phyloP scores from a whole-genome alignment of 2,113 vertebrate species.

The Plectropomus leopardus region DNA sequence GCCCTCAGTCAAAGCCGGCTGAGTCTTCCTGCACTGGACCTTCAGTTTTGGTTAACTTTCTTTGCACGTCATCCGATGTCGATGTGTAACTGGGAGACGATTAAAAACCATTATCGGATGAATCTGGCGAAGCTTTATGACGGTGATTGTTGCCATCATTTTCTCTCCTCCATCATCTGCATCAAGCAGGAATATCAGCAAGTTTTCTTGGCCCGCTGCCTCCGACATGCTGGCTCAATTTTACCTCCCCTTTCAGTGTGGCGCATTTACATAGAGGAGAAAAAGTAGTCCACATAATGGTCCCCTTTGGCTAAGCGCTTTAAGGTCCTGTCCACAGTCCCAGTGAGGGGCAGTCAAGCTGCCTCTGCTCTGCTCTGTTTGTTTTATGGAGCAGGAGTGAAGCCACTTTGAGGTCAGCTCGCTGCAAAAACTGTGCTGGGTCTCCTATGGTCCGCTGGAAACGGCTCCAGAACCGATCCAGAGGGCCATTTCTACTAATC shows the following conservation, averaged over 20 bases:
- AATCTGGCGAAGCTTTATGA: slow-evolving; percentile 62
- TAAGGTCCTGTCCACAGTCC: slow-evolving; percentile 78
- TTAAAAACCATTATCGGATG: slow-evolving; percentile 59
- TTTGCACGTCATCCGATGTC: slow-evolving; percentile 50
- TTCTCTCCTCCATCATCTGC: slow-evolving; percentile 55
- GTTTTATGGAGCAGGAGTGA: slow-evolving; percentile 83
- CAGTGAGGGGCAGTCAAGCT: slow-evolving; percentile 78
- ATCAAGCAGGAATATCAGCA: slow-evolving; percentile 59
- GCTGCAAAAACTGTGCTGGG: slow-evolving; percentile 69
- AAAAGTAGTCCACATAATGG: slow-evolving; percentile 69
- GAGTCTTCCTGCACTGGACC: too few relatives aligned
- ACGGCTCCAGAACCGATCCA: slow-evolving; percentile 60
- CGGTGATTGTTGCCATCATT: slow-evolving; percentile 46
- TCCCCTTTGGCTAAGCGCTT: slow-evolving; percentile 78
- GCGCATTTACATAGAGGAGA: slow-evolving; percentile 72
- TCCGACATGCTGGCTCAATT: slow-evolving; percentile 73
- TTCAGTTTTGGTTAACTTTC: too few relatives aligned
- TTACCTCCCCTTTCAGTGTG: slow-evolving; percentile 68
- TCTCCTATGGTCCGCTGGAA: slow-evolving; percentile 69
- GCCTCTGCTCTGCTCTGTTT: slow-evolving; percentile 84
- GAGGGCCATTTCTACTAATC: slow-evolving; percentile 46
- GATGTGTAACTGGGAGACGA: slow-evolving; percentile 47
- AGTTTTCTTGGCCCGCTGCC: slow-evolving; percentile 77
- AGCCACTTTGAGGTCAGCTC: slow-evolving; percentile 75
- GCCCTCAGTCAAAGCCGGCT: too few relatives aligned